Base-by-base conservation (phyloP, 2,797 vertebrate genomes). In the Pagetopsis macropterus region DNA sequence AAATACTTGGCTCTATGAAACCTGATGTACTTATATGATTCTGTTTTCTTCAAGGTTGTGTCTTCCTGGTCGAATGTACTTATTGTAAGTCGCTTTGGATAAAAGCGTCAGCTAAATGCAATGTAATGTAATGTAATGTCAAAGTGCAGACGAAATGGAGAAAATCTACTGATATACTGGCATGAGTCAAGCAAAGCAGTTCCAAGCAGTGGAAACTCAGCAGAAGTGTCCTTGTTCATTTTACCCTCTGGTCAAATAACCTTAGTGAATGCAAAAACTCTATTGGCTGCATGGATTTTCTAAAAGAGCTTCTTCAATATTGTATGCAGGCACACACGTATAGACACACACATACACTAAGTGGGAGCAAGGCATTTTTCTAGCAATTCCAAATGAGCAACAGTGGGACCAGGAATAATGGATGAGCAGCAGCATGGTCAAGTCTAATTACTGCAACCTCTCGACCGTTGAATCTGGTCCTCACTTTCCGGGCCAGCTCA, bases 391-490 rank as follows among this genome's bases (percentile, higher is more conserved):
- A 87, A 89, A 85, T 83, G 78, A 82, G 79, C 75, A 86, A 68
- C 74, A 58, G 54, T 70, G 78, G 76, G 76, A 85, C 31, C 58
- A 72, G 82, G 72, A 87, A 86, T 89, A 91, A 90, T 87, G 70
- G 72, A 88, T 86, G 83, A 84, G 89, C 79, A 76, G 84, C 79
- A 64, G 70, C 64, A 50, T 54, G 67, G 81, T 85, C 75, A 11
- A 70, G 81, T 89, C 78, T 90, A 88, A 92, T 90, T 90, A 90
- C 80, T 72, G 81, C 77, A 80, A 75, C 68, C 78, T 54, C 78
- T 79, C 3, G 57, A 85, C 83, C 82, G 54, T 31, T 84, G 78
- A 84, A 78, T 81, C 57, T 51, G 71, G 43, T 65, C 74, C 46
- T 56, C 45, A 70, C 64, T 75, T 65, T 69, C 46, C 37, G 17